Percentiles rank a stretch among this genome's conserved stretches.
Conservation (phyloP, 2,888 invertebrate genomes). For the Troides aeacus region DNA sequence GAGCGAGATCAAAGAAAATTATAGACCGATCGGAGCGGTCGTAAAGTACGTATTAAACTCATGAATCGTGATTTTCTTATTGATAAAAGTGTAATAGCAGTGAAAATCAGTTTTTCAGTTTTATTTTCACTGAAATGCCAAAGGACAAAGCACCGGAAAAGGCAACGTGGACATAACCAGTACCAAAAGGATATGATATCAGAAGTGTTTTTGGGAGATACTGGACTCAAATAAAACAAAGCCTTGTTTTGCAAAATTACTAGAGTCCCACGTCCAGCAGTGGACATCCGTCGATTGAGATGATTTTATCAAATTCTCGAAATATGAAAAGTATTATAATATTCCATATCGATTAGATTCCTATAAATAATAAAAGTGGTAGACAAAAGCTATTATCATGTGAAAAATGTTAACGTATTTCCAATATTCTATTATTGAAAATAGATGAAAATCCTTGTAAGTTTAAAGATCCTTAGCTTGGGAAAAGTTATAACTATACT, state of each 20-base stretch:
- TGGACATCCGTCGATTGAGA: too few species aligned
- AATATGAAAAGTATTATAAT: not conserved
- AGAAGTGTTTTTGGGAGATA: too few species aligned
- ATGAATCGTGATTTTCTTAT: not conserved
- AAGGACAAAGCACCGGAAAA: too few species aligned
- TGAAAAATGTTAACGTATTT: slow-evolving; percentile 11
- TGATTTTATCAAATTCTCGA: too few species aligned
- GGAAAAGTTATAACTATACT: too few species aligned
- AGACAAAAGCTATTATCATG: slow-evolving; percentile 7
- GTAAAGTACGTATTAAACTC: slow-evolving; percentile 8
- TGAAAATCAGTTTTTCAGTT: too few species aligned
- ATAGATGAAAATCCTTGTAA: slow-evolving; percentile 6
- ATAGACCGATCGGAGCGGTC: slow-evolving; percentile 10
- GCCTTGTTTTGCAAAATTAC: too few species aligned
- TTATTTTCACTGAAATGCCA: too few species aligned
- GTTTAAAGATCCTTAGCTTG: not conserved
- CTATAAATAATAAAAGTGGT: slow-evolving; percentile 5
- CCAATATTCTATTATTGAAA: slow-evolving; percentile 13
- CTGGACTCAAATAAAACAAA: too few species aligned
- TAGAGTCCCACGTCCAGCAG: too few species aligned
- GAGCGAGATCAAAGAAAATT: slow-evolving; percentile 27
- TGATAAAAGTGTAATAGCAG: not conserved
- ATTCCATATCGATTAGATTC: not conserved
- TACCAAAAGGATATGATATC: too few species aligned
- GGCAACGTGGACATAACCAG: too few species aligned